phyloP scores from a whole-genome alignment of 2,888 invertebrate species.

The Synergus japonicus region DNA sequence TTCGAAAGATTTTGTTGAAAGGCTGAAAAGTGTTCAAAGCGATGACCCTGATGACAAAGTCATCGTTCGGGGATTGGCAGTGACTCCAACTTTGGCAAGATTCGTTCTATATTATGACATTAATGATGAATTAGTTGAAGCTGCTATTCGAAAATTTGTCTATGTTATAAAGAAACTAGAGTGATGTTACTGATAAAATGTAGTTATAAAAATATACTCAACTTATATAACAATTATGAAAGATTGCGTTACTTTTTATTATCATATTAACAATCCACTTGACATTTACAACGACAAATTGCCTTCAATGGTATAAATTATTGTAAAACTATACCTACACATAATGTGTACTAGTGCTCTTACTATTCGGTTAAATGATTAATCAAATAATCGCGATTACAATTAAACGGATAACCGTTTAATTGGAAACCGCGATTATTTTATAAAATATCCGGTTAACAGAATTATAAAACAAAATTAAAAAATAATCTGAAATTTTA shows the following conservation, averaged over 20 bases:
- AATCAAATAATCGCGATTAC: no score
- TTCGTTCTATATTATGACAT: conserved; percentile 87
- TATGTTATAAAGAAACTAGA: conserved; percentile 84
- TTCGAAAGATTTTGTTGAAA: conserved; percentile 80
- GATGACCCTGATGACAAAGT: conserved; percentile 79
- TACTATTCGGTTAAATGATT: no score
- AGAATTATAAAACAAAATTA: no score
- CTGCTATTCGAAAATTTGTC: conserved; percentile 85
- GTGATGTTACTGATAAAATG: background rate
- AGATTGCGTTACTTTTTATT: conserved; percentile 6
- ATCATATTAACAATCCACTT: background rate
- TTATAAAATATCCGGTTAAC: no score
- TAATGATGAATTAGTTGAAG: conserved; percentile 82
- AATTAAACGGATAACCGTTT: no score
- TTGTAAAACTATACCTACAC: conserved; percentile 1
- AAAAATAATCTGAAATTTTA: no score
- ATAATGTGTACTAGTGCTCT: background rate
- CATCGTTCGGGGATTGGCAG: conserved; percentile 81
- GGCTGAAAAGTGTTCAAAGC: conserved; percentile 78
- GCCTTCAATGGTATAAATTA: conserved; percentile 6
- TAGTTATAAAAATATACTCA: background rate
- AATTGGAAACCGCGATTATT: no score
- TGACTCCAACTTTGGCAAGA: conserved; percentile 82
- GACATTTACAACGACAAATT: conserved; percentile 20
- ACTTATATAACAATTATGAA: background rate